Evolutionary conservation across 2,888 invertebrate genomes (phyloP).

Genomic region (Xylota sylvarum): DNA sequence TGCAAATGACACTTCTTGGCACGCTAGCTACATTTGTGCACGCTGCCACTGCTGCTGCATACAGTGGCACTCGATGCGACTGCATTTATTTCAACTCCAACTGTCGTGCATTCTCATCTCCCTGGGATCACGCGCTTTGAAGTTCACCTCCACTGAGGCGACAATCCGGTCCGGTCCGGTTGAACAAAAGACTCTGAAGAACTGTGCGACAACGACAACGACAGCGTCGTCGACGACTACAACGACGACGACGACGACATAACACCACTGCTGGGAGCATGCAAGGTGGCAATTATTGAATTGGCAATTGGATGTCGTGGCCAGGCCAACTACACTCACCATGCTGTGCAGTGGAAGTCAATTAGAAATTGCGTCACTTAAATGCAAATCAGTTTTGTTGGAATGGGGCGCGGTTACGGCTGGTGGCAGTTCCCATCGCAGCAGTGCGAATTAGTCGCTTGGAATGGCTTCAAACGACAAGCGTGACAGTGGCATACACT

Average conservation of each 20-base stretch:
- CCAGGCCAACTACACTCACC: conserved; percentile 34
- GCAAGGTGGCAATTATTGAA: conserved; percentile 73
- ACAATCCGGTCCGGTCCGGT: conserved; percentile 57
- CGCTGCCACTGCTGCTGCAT: conserved; percentile 27
- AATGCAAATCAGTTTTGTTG: conserved; percentile 71
- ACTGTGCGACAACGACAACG: conserved; percentile 36
- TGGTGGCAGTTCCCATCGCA: conserved; percentile 62
- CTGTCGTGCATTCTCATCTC: conserved; percentile 31
- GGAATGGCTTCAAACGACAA: conserved; percentile 69
- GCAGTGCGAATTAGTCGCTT: conserved; percentile 66
- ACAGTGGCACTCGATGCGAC: conserved; percentile 32
- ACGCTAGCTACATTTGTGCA: conserved; percentile 83
- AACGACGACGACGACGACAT: not conserved
- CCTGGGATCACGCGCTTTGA: conserved; percentile 68
- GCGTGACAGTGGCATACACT: conserved; percentile 60
- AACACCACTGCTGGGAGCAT: conserved; percentile 44
- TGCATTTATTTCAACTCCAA: conserved; percentile 54
- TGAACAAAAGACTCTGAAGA: conserved; percentile 46
- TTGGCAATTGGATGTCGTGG: conserved; percentile 68
- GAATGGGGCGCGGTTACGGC: conserved; percentile 31
- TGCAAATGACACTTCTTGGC: conserved; percentile 84
- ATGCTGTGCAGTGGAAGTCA: conserved; percentile 54
- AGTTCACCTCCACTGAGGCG: conserved; percentile 31
- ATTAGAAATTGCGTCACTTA: conserved; percentile 76
- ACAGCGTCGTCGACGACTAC: conserved; percentile 21